Base-by-base conservation (phyloP, 2,113 vertebrate genomes). In the Psittacus erithacus region DNA sequence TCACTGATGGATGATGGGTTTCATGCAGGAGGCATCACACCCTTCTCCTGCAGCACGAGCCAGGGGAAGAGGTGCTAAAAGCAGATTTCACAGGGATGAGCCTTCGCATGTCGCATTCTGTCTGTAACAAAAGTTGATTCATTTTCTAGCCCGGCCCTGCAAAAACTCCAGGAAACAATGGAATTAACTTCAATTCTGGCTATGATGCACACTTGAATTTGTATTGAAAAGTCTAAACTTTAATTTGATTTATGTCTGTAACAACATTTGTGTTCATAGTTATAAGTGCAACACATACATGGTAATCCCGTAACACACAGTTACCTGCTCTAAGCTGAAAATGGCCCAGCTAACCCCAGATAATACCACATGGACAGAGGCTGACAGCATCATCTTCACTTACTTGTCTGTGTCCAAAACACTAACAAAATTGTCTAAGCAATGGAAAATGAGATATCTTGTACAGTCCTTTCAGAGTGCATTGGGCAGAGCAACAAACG, bases 21-120 rank as follows among this genome's bases (percentile, higher is more conserved):
- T 80, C 14, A 39, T 5, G 6, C 20, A 63, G 23, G 35, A 83
- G 17, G 11, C 33, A 86, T 43, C 57, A 14, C 49, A 74, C 4
- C 14, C n/a, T 87, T 52, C 59, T 47, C 35, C 53, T 67, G 80
- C 41, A 77, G 83, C 43, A 15, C 10, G 60, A 90, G 60, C 38
- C 77, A 84, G 24, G 13, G 31, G 20, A 35, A 88, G 63, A 77
- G 64, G 31, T 59, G 41, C 31, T 88, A 47, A 90, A 71, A 79
- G 46, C 8, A 9, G 44, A 63, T 80, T 90, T 93, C 57, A n/a
- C 46, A 47, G 52, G 50, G 62, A 55, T 88, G 55, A 84, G 55
- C 25, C 39, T 71, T 59, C 5, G 0, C 1, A 0, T 20, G 17
- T 52, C 50, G 43, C 55, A 11, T 41, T 75, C 62, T 38, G 22